A percentile compares a stretch with the other conserved stretches of the same genome.
These are phyloP conservation scores for Eleginops maclovinus DNA, from an alignment of 2,113 vertebrate genomes.

Conservation along the genomic window DNA sequence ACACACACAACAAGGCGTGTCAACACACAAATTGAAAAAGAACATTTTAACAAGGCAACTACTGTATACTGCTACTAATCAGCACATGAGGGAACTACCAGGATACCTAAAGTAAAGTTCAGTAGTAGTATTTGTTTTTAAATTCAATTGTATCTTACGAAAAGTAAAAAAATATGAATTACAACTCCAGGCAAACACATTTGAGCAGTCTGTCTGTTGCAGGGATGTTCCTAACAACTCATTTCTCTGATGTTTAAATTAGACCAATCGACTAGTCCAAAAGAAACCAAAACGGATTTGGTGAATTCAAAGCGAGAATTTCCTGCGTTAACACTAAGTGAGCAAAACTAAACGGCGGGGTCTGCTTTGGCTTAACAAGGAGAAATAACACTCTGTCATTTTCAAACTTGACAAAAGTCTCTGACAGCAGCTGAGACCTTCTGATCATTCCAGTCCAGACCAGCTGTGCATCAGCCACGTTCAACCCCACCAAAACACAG, in stretches of 20 bases:
- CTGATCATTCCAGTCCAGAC: constrained; percentile 6
- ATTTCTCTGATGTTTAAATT: too few species aligned
- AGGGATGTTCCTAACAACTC: too few species aligned
- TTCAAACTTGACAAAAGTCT: constrained; percentile 18
- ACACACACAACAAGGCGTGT: background rate
- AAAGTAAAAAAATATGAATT: background rate
- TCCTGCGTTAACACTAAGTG: background rate
- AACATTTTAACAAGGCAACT: background rate
- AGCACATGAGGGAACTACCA: background rate
- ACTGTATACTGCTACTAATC: background rate
- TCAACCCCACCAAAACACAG: constrained; percentile 21
- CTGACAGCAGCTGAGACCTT: constrained; percentile 6
- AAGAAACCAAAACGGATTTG: background rate
- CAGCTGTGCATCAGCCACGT: constrained; percentile 15
- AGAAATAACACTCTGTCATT: constrained; percentile 36
- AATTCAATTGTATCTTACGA: too few species aligned
- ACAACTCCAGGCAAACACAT: background rate
- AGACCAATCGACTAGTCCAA: too few species aligned
- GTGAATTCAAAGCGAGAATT: background rate
- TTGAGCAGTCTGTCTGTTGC: background rate
- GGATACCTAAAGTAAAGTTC: too few species aligned
- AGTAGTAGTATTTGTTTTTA: too few species aligned
- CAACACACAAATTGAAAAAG: constrained; percentile 26
- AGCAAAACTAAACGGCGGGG: background rate
- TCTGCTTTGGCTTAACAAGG: constrained; percentile 21